Evolutionary conservation across 2,888 invertebrate species (phyloP).

Genomic region (Mycalesis mineus): DNA sequence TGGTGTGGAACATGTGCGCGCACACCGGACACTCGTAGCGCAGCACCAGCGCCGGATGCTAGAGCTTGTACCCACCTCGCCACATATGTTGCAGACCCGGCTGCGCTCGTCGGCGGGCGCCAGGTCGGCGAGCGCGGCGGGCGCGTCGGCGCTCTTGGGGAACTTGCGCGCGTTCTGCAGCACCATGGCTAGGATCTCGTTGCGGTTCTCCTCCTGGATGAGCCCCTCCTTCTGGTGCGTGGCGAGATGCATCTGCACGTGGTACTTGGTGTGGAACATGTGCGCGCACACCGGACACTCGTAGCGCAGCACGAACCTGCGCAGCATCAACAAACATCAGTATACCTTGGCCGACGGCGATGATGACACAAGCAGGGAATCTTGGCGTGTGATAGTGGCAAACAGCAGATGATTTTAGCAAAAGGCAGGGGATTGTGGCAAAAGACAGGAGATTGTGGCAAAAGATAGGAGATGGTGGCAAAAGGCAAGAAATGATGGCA

Average conservation of each 20-base stretch:
- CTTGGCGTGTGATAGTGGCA: too few species aligned
- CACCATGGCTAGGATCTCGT: constrained; percentile 65
- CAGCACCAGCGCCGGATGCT: too few species aligned
- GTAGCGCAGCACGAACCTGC: constrained; percentile 50
- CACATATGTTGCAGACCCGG: constrained; percentile 66
- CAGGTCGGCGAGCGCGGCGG: constrained; percentile 31
- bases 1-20: constrained; percentile 69
- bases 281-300: constrained; percentile 73
- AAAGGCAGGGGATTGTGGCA: too few species aligned
- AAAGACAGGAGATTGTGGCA: too few species aligned
- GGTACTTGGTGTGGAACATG: constrained; percentile 68
- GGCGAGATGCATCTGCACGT: constrained; percentile 59
- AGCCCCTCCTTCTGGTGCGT: constrained; percentile 64
- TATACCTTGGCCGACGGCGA: too few species aligned
- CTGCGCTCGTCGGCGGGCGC: constrained; percentile 54
- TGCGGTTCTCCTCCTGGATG: constrained; percentile 61
- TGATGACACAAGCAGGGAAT: too few species aligned
- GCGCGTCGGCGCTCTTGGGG: constrained; percentile 43
- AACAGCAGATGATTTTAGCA: too few species aligned
- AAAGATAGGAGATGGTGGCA: too few species aligned
- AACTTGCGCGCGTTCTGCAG: constrained; percentile 65
- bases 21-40: constrained; percentile 71
- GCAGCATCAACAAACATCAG: too few species aligned
- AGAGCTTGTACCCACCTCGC: not conserved
- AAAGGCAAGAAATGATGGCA: too few species aligned